Evolutionary conservation across 2,888 invertebrate species (phyloP).

Genomic region (Drosophila melanocephala): DNA sequence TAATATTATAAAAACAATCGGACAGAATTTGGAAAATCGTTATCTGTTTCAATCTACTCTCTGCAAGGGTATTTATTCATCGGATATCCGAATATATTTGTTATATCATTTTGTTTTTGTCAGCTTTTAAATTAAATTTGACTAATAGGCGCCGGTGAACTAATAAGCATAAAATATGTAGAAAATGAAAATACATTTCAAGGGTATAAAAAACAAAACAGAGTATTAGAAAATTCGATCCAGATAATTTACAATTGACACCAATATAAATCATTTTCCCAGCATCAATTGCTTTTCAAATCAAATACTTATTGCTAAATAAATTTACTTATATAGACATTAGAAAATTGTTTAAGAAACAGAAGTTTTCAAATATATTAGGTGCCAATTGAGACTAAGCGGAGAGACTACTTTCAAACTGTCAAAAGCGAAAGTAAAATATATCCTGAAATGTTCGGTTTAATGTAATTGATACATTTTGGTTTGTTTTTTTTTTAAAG

Average conservation of each 20-base stretch:
- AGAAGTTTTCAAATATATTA: slow-evolving; percentile 4
- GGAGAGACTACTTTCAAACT: slow-evolving; percentile 1
- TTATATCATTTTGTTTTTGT: slow-evolving; percentile 1
- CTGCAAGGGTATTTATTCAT: slow-evolving; percentile 24
- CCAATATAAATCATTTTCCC: slow-evolving; percentile 30
- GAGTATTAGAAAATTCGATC: slow-evolving; percentile 13
- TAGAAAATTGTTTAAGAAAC: background rate
- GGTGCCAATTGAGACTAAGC: slow-evolving; percentile 27
- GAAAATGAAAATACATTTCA: slow-evolving; percentile 29
- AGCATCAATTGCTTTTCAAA: slow-evolving; percentile 13
- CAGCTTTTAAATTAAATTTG: slow-evolving; percentile 21
- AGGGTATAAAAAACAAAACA: slow-evolving; percentile 31
- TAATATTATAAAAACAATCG: background rate
- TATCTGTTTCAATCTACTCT: background rate
- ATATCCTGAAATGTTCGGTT: background rate
- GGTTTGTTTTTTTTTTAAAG: background rate
- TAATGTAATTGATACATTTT: background rate
- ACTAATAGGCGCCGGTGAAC: slow-evolving; percentile 30
- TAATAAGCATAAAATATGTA: slow-evolving; percentile 46
- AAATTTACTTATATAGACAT: background rate
- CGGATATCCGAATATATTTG: slow-evolving; percentile 8
- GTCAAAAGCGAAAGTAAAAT: slow-evolving; percentile 17
- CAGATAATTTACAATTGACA: slow-evolving; percentile 36
- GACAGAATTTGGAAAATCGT: background rate
- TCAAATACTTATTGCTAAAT: slow-evolving; percentile 12